Evolutionary conservation across 2,888 invertebrate species (phyloP).

Genomic region (Stenodema calcarata): DNA sequence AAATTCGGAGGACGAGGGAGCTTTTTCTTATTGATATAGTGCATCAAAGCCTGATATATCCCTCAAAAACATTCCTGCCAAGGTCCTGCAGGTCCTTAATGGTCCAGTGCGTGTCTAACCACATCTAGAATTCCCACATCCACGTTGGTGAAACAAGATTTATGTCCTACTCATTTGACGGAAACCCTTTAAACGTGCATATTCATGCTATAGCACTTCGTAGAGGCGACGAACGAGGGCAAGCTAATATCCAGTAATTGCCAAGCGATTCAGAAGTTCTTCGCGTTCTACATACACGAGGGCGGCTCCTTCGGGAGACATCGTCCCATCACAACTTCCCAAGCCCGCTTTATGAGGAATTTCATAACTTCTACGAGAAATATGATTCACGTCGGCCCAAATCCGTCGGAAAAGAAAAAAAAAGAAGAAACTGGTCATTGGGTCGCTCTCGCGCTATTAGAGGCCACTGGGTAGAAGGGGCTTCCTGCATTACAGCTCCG

Average conservation of each 20-base stretch:
- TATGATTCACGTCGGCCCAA: constrained; percentile 15
- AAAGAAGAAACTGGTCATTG: constrained; percentile 18
- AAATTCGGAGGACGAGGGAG: no score
- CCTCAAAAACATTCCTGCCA: no score
- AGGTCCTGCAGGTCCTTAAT: no score
- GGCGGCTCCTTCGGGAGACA: neutral
- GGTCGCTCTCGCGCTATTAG: constrained; percentile 22
- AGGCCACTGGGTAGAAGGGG: neutral
- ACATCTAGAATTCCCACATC: neutral
- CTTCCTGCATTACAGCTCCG: constrained; percentile 13
- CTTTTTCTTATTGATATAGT: no score
- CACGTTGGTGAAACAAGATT: neutral
- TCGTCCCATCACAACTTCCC: neutral
- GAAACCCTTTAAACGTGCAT: neutral
- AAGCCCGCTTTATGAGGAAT: neutral
- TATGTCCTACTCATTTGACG: neutral
- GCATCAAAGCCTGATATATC: no score
- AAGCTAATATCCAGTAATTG: neutral
- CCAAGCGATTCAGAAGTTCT: neutral
- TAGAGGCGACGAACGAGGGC: neutral
- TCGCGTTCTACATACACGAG: neutral
- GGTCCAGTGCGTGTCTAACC: no score
- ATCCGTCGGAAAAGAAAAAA: neutral
- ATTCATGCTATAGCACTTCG: neutral
- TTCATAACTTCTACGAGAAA: neutral